Base-by-base conservation (phyloP, 2,797 vertebrate species). In the Takifugu rubripes region DNA sequence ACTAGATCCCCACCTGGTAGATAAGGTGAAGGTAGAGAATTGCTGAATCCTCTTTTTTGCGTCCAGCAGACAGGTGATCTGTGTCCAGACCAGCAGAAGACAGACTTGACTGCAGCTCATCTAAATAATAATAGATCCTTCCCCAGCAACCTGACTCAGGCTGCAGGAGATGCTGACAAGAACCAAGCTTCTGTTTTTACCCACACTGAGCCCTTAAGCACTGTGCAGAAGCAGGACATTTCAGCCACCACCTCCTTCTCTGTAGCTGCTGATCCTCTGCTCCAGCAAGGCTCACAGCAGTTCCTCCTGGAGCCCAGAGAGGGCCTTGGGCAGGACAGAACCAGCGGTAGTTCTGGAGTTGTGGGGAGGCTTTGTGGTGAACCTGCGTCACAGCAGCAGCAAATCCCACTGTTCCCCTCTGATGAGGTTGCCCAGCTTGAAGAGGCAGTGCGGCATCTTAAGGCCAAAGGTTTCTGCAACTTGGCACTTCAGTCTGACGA, bases 371-470 rank as follows among this genome's bases (percentile, higher is more conserved):
- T 97, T 59, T 90, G 95, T 7, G 94, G 92, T 25, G 84, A 97
- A 68, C 78, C 92, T 0, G 89, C 93, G 1, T 81, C 90, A 0
- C 87, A 93, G 0, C 94, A 93, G 31, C 92, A 92, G 53, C 88
- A 90, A 42, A 91, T 96, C 60, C 90, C 89, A 14, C 86, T 98
- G 55, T 94, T 96, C 59, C 94, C 95, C 0, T 76, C 92, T 1
- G 92, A 94, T 6, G 91, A 90, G 1, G 94, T 98, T 62, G 93
- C 92, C 26, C 95, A 97, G 84, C 88, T 99, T 21, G 96, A 98
- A 81, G 96, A 92, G 71, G 95, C 95, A 1, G 95, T 99, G 65
- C 93, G 96, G 65, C 96, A 98, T 48, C 90, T 98, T 57, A 96
- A 98, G 69, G 93, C 95, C 2, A 94, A 95, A 49, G 94, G 84